Base-by-base conservation (phyloP, 2,113 vertebrate species). In the Chrysochloris asiatica region DNA sequence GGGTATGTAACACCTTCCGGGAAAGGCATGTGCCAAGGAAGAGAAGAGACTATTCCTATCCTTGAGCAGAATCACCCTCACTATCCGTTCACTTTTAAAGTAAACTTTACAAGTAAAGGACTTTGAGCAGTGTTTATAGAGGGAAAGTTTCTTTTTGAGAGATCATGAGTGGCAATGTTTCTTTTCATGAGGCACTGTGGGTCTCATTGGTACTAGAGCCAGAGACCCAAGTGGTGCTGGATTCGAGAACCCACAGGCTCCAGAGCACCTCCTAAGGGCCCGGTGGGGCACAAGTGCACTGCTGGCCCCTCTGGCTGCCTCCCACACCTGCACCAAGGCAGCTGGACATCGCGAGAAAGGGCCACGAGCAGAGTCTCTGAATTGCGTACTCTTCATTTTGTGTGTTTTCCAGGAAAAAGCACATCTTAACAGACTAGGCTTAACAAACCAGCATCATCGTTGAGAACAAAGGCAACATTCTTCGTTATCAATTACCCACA, bases 291-390 rank as follows among this genome's bases (percentile, higher is more conserved):
- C 61, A 16, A 28, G 89, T 89, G 56, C 92, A 0, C 3, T 61
- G 17, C 0, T 56, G 54, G 79, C 78, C 79, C 6, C 82, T 4
- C 3, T 48, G 48, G 50, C 41, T 54, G 73, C 47, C 22, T 1
- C n/a, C 14, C 4, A 12, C 52, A 43, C 92, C 3, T 14, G 33
- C 38, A 65, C 84, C 24, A 47, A 83, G 83, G 86, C 1, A 1
- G 89, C 87, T 67, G 65, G 94, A 87, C 94, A 77, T 56, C 75
- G 36, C 17, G 50, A 92, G 77, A 79, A 92, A 84, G 92, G 59
- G 72, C 93, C 93, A 69, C 93, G 89, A 85, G 88, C 67, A 28
- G 65, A 85, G 22, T 76, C 52, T 19, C 52, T 54, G 14, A n/a
- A n/a, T n/a, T n/a, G n/a, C n/a, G n/a, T n/a, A n/a, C n/a, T n/a